Evolutionary conservation across 2,797 vertebrate species (phyloP).

Genomic region (Corythornis leucogaster): DNA sequence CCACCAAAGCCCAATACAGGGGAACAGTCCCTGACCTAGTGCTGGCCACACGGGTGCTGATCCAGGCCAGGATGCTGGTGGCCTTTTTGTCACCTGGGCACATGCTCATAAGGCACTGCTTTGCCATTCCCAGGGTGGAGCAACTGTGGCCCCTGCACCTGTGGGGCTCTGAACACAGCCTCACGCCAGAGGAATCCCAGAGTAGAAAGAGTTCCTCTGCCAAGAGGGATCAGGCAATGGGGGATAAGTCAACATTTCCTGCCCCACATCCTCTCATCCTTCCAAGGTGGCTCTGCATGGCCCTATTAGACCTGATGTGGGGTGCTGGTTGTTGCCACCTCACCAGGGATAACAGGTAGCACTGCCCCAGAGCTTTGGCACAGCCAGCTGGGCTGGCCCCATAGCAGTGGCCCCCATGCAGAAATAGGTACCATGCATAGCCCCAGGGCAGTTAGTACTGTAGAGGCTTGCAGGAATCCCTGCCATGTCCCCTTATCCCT

Average conservation of each 20-base stretch:
- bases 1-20: background rate
- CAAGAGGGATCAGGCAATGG: background rate
- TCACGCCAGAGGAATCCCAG: accelerated
- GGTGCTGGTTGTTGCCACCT: background rate
- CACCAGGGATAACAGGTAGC: background rate
- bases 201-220: background rate
- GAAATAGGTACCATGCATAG: background rate
- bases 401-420: background rate
- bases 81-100: background rate
- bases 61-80: background rate
- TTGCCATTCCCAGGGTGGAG: background rate
- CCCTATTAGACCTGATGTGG: accelerated
- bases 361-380: background rate
- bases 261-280: background rate
- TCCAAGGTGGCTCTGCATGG: background rate
- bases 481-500: background rate
- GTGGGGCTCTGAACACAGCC: background rate
- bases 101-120: background rate
- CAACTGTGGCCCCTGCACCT: accelerated
- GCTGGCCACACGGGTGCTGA: background rate
- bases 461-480: background rate
- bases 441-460: background rate
- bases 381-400: background rate
- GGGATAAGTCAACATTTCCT: background rate
- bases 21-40: background rate